These are phyloP conservation scores for Brachyistius frenatus DNA, from an alignment of 2,113 vertebrate species.

Conservation along the genomic window DNA sequence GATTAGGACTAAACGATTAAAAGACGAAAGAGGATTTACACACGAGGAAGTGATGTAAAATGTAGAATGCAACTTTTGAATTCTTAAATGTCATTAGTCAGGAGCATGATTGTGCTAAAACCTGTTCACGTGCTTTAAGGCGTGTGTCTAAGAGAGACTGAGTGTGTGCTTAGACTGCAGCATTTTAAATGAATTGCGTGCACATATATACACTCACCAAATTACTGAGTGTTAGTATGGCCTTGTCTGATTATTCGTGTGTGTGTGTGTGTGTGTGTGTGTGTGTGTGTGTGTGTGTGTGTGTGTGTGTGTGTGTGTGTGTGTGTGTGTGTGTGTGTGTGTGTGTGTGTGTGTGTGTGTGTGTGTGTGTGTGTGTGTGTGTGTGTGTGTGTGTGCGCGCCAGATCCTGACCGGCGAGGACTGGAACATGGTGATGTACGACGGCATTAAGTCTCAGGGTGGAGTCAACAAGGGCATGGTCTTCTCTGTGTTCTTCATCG, in stretches of 20 bases:
- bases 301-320: not conserved
- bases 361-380: not conserved
- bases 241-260: slow-evolving; percentile 11
- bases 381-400: too few relatives aligned
- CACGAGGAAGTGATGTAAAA: slow-evolving; percentile 1
- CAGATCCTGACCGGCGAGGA: slow-evolving; percentile 94
- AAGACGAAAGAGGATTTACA: slow-evolving; percentile 42
- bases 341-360: slow-evolving; percentile 27
- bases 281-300: slow-evolving; percentile 27
- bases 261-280: not conserved
- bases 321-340: not conserved
- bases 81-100: slow-evolving; percentile 30
- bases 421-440: slow-evolving; percentile 97
- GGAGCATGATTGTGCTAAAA: slow-evolving; percentile 8
- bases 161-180: not conserved
- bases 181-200: not conserved
- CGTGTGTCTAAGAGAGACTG: slow-evolving; percentile 10
- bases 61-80: slow-evolving; percentile 25
- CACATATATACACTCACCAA: too few relatives aligned
- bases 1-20: slow-evolving; percentile 36
- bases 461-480: slow-evolving; percentile 96
- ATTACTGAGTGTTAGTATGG: too few relatives aligned
- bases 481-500: slow-evolving; percentile 96
- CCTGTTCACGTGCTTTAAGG: not conserved
- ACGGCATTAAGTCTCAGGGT: slow-evolving; percentile 95